Base-by-base conservation (phyloP, 2,113 vertebrate genomes). In the Hoplias malabaricus region DNA sequence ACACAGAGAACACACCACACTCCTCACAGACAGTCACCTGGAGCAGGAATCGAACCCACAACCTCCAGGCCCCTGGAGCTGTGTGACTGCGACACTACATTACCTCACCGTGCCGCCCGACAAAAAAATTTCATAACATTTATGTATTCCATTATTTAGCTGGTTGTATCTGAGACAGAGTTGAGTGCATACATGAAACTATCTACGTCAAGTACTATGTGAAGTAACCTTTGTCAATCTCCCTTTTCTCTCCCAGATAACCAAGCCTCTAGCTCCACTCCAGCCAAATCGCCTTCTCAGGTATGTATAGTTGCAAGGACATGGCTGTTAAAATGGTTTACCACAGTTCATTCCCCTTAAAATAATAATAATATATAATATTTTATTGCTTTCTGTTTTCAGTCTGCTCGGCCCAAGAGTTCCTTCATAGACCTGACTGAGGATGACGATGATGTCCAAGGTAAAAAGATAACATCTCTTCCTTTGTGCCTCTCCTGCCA, bases 401-500 rank as follows among this genome's bases (percentile, higher is more conserved):
- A 87, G 86, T 56, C 78, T 34, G 78, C 77, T 38, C 86, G 91
- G 42, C 88, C 90, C 38, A 92, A 91, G 84, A 91, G 91, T 63
- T 92, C 93, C 0, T 90, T 93, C 75, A 93, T 93, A 0, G 93
- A 93, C 79, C 92, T 93, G 54, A 93, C 93, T 2, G 93, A 93
- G 79, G 93, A 93, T 21, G 92, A 93, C 21, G 93, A 93, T 57
- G 93, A 93, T 69, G 93, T 93, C 5, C 90, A 90, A 90, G 91
- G 93, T 93, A 79, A 82, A n/a, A 43, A 75, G 6, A 6, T 21
- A 0, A 31, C 8, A 4, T 1, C 2, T 16, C 13, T 3, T 7
- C 11, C 9, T 1, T 34, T 31, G 0, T 4, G 57, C 13, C 53
- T 33, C 61, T 4, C 2, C 21, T 43, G 6, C 12, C 23, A 10